Evolutionary conservation across 1,140 invertebrate species (phyloP).

Genomic region (Planococcus citri): DNA sequence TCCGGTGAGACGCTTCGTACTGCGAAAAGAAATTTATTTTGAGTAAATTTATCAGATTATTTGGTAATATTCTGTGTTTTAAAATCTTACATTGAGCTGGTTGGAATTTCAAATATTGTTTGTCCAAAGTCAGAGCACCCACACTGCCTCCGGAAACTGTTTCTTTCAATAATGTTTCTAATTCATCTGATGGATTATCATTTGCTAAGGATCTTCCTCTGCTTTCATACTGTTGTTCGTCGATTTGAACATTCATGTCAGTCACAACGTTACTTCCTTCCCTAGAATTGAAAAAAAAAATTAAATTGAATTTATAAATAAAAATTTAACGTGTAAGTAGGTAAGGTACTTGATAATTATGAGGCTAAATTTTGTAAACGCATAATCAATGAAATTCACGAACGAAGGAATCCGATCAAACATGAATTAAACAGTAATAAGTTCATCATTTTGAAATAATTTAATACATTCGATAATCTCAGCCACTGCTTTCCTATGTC

Average conservation of each 20-base stretch:
- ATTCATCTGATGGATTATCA: slow-evolving; percentile 26
- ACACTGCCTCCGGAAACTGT: slow-evolving; percentile 55
- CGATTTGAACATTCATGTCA: slow-evolving; percentile 50
- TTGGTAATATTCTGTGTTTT: too few relatives aligned
- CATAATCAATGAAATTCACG: too few relatives aligned
- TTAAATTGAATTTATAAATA: too few relatives aligned
- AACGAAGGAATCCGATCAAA: too few relatives aligned
- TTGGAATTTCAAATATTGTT: slow-evolving; percentile 55
- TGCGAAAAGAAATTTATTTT: slow-evolving; percentile 25
- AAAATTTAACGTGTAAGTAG: too few relatives aligned
- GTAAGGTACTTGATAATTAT: too few relatives aligned
- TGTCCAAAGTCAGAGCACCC: slow-evolving; percentile 64
- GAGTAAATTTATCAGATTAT: not conserved
- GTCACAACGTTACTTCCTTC: slow-evolving; percentile 47
- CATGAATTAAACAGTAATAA: not conserved
- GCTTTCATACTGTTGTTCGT: slow-evolving; percentile 44
- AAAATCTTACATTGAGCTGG: slow-evolving; percentile 37
- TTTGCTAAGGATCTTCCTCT: slow-evolving; percentile 40
- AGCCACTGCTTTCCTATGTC: not conserved
- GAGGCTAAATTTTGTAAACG: too few relatives aligned
- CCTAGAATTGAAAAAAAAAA: slow-evolving; percentile 32
- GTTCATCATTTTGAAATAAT: not conserved
- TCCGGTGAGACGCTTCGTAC: slow-evolving; percentile 33
- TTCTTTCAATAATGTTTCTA: slow-evolving; percentile 40
- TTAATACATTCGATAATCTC: not conserved